Conservation (phyloP, 1,140 invertebrate genomes). For the Coptotermes formosanus region DNA sequence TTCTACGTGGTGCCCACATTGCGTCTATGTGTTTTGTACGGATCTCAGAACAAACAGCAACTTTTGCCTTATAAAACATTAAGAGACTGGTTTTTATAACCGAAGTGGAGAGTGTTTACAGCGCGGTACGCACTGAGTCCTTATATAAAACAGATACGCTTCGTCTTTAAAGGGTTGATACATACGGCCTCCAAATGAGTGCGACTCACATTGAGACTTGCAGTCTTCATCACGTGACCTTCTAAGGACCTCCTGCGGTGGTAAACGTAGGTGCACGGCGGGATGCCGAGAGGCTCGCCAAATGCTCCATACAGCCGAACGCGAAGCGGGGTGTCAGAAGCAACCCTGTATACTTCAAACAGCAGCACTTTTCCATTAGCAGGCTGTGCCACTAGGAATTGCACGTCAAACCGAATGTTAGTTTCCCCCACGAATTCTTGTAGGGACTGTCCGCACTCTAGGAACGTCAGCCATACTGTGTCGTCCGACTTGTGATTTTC, state of each 20-base stretch:
- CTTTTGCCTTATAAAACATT: too few species aligned
- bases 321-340: not conserved
- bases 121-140: too few species aligned
- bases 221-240: not conserved
- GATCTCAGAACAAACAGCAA: too few species aligned
- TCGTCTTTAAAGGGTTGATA: too few species aligned
- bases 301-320: not conserved
- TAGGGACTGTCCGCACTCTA: not conserved
- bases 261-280: not conserved
- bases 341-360: not conserved
- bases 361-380: not conserved
- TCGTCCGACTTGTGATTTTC: not conserved
- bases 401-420: not conserved
- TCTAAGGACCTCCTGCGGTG: not conserved
- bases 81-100: too few species aligned
- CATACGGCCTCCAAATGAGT: too few species aligned
- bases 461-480: not conserved
- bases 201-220: not conserved
- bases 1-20: too few species aligned
- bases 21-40: too few species aligned
- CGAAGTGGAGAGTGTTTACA: too few species aligned
- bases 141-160: too few species aligned
- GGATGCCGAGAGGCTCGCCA: not conserved
- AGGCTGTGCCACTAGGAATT: not conserved
- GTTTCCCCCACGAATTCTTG: not conserved